phyloP scores from a whole-genome alignment of 2,888 invertebrate species.

The Sceliomorpha sp. region DNA sequence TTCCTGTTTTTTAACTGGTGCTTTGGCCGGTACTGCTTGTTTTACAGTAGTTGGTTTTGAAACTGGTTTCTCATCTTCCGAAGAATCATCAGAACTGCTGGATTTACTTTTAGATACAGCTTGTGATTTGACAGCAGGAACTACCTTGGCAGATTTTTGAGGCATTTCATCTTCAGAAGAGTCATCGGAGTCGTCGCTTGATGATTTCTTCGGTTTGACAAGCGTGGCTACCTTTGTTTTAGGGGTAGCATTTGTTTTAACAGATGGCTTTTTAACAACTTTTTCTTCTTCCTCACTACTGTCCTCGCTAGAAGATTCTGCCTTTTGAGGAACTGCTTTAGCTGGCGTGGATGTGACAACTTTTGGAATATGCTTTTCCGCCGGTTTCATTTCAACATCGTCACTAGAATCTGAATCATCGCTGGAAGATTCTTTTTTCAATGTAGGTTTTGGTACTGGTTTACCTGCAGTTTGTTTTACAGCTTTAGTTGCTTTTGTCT shows the following conservation, averaged over 20 bases:
- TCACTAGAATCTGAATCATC: slow-evolving; percentile 29
- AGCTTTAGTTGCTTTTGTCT: neutral
- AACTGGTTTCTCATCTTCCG: neutral
- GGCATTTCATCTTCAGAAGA: slow-evolving; percentile 57
- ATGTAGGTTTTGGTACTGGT: slow-evolving; percentile 50
- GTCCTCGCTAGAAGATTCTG: slow-evolving; percentile 79
- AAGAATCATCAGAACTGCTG: slow-evolving; percentile 59
- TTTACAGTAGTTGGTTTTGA: slow-evolving; percentile 1
- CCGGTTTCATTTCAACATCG: slow-evolving; percentile 59
- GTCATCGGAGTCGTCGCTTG: slow-evolving; percentile 10
- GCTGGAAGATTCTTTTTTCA: slow-evolving; percentile 32
- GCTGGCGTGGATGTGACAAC: no score
- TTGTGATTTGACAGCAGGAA: neutral
- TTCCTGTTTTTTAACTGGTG: slow-evolving; percentile 58
- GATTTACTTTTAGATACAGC: slow-evolving; percentile 41
- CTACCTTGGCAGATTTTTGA: slow-evolving; percentile 37
- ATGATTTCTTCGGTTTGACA: slow-evolving; percentile 39
- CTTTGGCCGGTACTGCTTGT: slow-evolving; percentile 67
- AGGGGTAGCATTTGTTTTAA: slow-evolving; percentile 4
- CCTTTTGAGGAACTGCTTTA: slow-evolving; percentile 54
- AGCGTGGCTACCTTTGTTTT: slow-evolving; percentile 43
- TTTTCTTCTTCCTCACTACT: slow-evolving; percentile 73
- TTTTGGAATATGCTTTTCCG: slow-evolving; percentile 9
- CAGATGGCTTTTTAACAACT: slow-evolving; percentile 45
- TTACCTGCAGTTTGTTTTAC: slow-evolving; percentile 28